Conservation (phyloP, 2,888 invertebrate genomes). For the Calliopum simillimum region DNA sequence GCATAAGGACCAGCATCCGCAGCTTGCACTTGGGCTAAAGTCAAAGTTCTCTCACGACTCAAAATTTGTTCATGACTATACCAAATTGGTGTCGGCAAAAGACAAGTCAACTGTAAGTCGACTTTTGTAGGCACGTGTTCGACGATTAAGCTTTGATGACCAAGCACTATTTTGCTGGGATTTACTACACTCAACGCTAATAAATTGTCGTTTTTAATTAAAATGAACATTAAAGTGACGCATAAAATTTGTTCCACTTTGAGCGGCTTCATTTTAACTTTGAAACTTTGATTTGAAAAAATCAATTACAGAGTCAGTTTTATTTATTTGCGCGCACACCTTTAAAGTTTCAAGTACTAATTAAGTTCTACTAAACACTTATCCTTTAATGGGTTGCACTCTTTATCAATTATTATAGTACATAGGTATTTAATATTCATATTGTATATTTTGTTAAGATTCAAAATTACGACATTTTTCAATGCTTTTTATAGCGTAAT, state of each 20-base stretch:
- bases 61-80: slow-evolving; percentile 47
- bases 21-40: slow-evolving; percentile 44
- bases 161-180: slow-evolving; percentile 21
- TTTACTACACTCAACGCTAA: slow-evolving; percentile 9
- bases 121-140: slow-evolving; percentile 47
- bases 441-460: slow-evolving; percentile 30
- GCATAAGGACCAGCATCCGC: slow-evolving; percentile 58
- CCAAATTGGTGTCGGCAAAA: slow-evolving; percentile 48
- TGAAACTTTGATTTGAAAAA: too few species aligned
- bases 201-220: background rate
- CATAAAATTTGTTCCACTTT: background rate
- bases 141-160: slow-evolving; percentile 23
- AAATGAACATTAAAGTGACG: background rate
- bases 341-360: too few species aligned
- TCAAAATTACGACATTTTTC: slow-evolving; percentile 35
- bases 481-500: slow-evolving; percentile 18
- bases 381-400: too few species aligned
- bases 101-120: slow-evolving; percentile 50
- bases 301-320: too few species aligned
- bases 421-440: slow-evolving; percentile 34
- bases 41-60: slow-evolving; percentile 40
- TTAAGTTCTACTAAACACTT: too few species aligned
- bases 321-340: too few species aligned
- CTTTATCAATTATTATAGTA: background rate
- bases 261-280: slow-evolving; percentile 6